Percentiles rank a stretch among this genome's conserved stretches.
These are phyloP conservation scores for Hecatera dysodea DNA, from an alignment of 2,888 invertebrate genomes.

Conservation along the genomic window DNA sequence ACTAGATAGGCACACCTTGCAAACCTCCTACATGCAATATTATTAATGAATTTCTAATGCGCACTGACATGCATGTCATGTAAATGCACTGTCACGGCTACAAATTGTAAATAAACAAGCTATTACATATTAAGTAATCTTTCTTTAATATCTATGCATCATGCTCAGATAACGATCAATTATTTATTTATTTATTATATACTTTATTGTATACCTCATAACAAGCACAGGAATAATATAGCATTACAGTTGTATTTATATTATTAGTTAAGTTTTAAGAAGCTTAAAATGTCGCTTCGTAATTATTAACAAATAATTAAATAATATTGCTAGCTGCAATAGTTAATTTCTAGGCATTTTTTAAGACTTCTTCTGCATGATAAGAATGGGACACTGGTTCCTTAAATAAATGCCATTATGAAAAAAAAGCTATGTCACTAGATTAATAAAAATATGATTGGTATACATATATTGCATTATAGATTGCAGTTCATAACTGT, in stretches of 20 bases:
- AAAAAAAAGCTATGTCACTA: too few relatives aligned
- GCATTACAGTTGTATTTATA: not conserved
- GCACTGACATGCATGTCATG: conserved; percentile 37
- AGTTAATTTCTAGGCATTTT: not conserved
- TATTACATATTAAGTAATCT: not conserved
- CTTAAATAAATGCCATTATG: not conserved
- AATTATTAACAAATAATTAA: not conserved
- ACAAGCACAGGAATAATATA: too few relatives aligned
- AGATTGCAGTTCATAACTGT: conserved; percentile 3
- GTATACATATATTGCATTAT: too few relatives aligned
- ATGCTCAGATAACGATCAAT: not conserved
- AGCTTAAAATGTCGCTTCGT: not conserved
- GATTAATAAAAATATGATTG: too few relatives aligned
- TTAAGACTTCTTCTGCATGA: not conserved
- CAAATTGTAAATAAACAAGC: conserved; percentile 28
- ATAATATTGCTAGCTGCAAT: not conserved
- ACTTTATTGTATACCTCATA: too few relatives aligned
- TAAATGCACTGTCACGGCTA: conserved; percentile 16
- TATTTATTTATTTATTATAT: too few relatives aligned
- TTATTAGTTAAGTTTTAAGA: not conserved
- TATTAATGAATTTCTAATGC: conserved; percentile 38
- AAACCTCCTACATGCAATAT: conserved; percentile 21
- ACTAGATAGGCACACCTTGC: conserved; percentile 28
- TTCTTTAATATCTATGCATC: conserved; percentile 1
- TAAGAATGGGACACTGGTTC: not conserved